These are phyloP conservation scores for Amphiura filiformis DNA, from an alignment of 35 echinoderm and acorn worm genomes.

Conservation along the genomic window DNA sequence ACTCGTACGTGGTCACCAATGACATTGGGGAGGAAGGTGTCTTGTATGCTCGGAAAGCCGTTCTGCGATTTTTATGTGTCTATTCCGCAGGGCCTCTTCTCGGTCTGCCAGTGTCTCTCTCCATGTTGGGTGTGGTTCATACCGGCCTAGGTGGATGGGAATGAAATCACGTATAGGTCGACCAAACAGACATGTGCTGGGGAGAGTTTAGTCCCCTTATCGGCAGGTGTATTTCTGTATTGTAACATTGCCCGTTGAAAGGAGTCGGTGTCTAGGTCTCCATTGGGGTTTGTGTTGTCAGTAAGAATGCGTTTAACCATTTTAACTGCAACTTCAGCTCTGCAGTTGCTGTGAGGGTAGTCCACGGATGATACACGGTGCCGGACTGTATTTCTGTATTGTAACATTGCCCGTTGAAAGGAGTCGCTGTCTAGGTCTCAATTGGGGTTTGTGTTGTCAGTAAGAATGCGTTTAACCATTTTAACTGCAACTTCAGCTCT, in stretches of 20 bases:
- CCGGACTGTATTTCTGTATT: conserved; percentile 46
- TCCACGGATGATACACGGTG: too few species aligned
- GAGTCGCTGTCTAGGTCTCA: conserved; percentile 28
- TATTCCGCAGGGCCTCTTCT: neutral
- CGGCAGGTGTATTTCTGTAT: conserved; percentile 39
- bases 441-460: conserved; percentile 31
- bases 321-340: too few species aligned
- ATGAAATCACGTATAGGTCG: conserved; percentile 38
- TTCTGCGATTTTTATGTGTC: too few species aligned
- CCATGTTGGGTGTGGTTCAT: conserved; percentile 33
- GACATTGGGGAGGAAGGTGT: too few species aligned
- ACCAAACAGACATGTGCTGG: conserved; percentile 44
- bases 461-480: conserved; percentile 32
- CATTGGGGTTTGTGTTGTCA: conserved; percentile 31
- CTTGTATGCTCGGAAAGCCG: too few species aligned
- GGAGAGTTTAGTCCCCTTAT: neutral
- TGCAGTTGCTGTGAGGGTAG: too few species aligned
- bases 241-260: conserved; percentile 46
- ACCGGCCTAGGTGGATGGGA: conserved; percentile 36
- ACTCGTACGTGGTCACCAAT: too few species aligned
- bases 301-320: conserved; percentile 33
- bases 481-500: too few species aligned
- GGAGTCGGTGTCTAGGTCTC: conserved; percentile 28
- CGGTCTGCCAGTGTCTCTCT: neutral
- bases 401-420: conserved; percentile 42